Percentiles rank a stretch among this genome's conserved stretches.
These are phyloP conservation scores for Pavo muticus DNA, from an alignment of 2,113 vertebrate genomes.

Conservation along the genomic window DNA sequence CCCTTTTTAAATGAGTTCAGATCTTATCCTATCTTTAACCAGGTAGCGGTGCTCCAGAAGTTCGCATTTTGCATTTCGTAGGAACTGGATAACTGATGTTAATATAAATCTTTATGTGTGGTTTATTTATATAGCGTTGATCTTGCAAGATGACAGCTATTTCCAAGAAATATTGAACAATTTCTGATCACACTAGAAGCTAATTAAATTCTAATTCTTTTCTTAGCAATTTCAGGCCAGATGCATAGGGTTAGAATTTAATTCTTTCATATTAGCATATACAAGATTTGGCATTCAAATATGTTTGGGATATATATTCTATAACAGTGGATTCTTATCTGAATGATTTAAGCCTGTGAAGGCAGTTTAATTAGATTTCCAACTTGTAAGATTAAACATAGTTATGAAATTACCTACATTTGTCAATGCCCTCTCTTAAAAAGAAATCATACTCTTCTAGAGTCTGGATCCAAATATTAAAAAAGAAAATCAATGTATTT, in stretches of 20 bases:
- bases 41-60: neutral
- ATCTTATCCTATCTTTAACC: neutral
- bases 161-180: neutral
- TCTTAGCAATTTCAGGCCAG: neutral
- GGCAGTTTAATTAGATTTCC: neutral
- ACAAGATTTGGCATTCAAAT: neutral
- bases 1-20: neutral
- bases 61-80: neutral
- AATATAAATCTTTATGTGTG: neutral
- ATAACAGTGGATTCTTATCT: neutral
- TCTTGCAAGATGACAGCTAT: neutral
- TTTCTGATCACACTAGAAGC: neutral
- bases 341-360: neutral
- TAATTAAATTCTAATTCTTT: neutral
- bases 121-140: neutral
- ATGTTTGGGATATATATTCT: neutral
- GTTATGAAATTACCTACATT: neutral
- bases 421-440: neutral
- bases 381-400: neutral
- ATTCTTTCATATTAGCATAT: neutral
- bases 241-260: neutral
- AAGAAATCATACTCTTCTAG: neutral
- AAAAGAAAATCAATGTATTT: neutral
- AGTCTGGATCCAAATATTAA: neutral
- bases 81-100: neutral